A percentile compares a stretch with the other conserved stretches of the same genome.
These are phyloP conservation scores for Ochropleura leucogaster DNA, from an alignment of 2,888 invertebrate genomes.

Conservation along the genomic window DNA sequence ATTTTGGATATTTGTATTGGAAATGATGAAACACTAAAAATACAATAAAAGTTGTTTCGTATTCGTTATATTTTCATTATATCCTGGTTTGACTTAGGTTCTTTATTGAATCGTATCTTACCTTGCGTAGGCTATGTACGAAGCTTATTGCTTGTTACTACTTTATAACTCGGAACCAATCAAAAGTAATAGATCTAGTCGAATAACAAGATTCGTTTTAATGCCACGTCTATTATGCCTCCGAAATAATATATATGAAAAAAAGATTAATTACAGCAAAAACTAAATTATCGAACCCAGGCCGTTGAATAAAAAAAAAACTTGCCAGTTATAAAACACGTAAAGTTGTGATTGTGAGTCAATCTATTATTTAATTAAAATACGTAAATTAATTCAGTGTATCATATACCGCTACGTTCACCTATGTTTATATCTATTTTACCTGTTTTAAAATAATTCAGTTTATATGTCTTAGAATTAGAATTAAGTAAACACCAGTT, in stretches of 20 bases:
- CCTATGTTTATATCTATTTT: conserved; percentile 1
- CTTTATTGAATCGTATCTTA: neutral
- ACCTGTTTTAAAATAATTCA: conserved; percentile 19
- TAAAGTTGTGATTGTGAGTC: conserved; percentile 1
- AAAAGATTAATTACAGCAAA: neutral
- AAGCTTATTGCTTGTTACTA: neutral
- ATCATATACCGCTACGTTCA: conserved; percentile 33
- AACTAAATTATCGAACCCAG: neutral
- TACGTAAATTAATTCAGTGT: conserved; percentile 19
- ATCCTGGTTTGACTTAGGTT: neutral
- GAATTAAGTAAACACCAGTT: conserved; percentile 2
- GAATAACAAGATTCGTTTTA: neutral
- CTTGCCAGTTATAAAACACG: neutral
- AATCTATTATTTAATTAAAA: conserved; percentile 8
- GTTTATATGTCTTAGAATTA: conserved; percentile 11
- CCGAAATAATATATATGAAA: neutral
- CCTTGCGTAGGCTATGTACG: neutral
- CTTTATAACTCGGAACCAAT: neutral
- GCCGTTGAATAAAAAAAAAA: neutral
- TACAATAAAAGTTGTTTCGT: neutral
- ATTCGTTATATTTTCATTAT: neutral
- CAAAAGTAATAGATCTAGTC: neutral
- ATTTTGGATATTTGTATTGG: neutral
- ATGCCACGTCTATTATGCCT: neutral
- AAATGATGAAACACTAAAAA: neutral